A percentile compares a stretch with the other conserved stretches of the same genome.
These are phyloP conservation scores for Cuculus canorus DNA, from an alignment of 2,797 vertebrate species.

Conservation along the genomic window DNA sequence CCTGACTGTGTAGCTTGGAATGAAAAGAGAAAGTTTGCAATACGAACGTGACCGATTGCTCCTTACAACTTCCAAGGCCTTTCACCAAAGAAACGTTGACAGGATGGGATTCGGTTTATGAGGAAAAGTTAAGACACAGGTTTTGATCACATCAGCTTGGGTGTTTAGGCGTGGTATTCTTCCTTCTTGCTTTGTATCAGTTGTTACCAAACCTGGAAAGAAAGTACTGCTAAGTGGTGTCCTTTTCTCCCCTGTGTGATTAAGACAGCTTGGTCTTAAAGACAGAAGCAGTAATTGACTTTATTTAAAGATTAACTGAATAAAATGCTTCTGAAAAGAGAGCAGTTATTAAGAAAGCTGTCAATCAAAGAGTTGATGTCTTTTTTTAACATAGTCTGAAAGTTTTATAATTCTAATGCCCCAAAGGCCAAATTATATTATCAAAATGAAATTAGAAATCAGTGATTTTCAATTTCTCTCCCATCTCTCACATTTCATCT, in stretches of 20 bases:
- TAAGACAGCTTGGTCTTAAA: conserved; percentile 50
- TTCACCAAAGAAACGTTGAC: not conserved
- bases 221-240: not conserved
- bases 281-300: conserved; percentile 62
- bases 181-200: not conserved
- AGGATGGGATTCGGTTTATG: not conserved
- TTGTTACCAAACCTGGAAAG: not conserved
- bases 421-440: conserved; percentile 54
- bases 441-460: conserved; percentile 54
- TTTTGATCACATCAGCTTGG: not conserved
- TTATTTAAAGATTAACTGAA: conserved; percentile 69
- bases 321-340: conserved; percentile 51
- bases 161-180: not conserved
- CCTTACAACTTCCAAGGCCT: not conserved
- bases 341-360: conserved; percentile 59
- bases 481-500: conserved; percentile 3
- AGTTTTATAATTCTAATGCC: conserved; percentile 62
- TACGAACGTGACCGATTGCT: not conserved
- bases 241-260: not conserved
- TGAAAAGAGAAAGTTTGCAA: not conserved
- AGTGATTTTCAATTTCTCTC: conserved; percentile 47
- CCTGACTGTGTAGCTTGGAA: not conserved
- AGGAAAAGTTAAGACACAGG: not conserved
- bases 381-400: conserved; percentile 41
- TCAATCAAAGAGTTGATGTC: conserved; percentile 51